Conservation (phyloP, 2,888 invertebrate species). For the Nasonovia ribisnigri region DNA sequence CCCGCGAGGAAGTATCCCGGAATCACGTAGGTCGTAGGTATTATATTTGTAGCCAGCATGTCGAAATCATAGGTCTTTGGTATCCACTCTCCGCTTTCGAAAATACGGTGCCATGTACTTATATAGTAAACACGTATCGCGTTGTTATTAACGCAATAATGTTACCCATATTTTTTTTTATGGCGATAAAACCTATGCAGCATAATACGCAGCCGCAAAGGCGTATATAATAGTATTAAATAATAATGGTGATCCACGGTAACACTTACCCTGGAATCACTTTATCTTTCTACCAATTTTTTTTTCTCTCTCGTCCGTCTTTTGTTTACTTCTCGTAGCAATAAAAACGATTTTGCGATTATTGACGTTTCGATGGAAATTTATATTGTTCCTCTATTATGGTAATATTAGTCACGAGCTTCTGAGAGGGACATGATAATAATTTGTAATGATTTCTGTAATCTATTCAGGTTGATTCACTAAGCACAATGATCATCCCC, state of each 20-base stretch:
- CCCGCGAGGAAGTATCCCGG: background rate
- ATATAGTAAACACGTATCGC: background rate
- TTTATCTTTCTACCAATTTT: background rate
- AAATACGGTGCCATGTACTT: background rate
- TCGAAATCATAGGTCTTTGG: background rate
- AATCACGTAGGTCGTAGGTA: background rate
- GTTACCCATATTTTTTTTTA: background rate
- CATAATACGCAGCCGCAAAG: background rate
- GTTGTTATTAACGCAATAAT: background rate
- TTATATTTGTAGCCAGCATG: background rate
- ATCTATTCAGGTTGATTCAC: no score
- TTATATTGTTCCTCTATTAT: background rate
- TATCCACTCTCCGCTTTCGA: background rate
- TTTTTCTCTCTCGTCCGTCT: background rate
- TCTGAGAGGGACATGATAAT: background rate
- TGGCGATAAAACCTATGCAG: background rate
- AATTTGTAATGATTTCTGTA: background rate
- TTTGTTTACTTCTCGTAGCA: background rate
- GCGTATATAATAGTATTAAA: no score
- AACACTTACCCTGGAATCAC: background rate
- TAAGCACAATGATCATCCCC: no score
- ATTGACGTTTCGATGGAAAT: background rate
- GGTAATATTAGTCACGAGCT: background rate
- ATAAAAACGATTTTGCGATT: background rate
- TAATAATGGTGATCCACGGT: background rate